phyloP scores from a whole-genome alignment of 2,888 invertebrate genomes.

The Schizaphis graminum region DNA sequence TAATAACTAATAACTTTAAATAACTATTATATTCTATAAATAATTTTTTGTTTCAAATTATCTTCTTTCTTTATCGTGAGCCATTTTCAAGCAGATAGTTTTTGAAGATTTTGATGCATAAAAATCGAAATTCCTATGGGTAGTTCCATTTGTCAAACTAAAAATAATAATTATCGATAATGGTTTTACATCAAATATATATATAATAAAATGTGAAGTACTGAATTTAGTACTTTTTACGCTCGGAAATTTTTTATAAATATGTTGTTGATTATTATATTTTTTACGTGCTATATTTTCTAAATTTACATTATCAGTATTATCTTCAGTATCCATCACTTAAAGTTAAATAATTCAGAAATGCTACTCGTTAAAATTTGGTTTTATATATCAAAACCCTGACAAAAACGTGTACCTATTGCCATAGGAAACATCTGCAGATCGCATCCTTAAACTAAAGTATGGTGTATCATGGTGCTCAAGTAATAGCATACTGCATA shows the following conservation, averaged over 20 bases:
- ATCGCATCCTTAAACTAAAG: background rate
- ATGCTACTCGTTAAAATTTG: no score
- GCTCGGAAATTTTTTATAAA: background rate
- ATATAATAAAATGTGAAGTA: background rate
- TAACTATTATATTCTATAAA: background rate
- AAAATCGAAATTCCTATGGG: background rate
- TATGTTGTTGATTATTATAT: background rate
- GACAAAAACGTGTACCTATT: background rate
- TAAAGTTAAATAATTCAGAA: no score
- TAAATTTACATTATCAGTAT: no score
- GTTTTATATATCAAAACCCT: no score
- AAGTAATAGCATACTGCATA: background rate
- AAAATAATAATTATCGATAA: background rate
- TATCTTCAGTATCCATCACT: no score
- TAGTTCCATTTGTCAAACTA: background rate
- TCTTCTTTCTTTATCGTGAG: background rate
- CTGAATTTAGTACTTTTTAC: background rate
- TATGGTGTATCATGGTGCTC: background rate
- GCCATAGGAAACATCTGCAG: background rate
- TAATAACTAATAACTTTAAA: background rate
- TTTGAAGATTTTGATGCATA: background rate
- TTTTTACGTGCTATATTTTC: background rate
- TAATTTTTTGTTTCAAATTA: background rate
- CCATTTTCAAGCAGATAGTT: background rate
- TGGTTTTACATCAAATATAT: background rate